These are phyloP conservation scores for Drosophila peninsularis DNA, from an alignment of 2,888 invertebrate genomes.

Conservation along the genomic window DNA sequence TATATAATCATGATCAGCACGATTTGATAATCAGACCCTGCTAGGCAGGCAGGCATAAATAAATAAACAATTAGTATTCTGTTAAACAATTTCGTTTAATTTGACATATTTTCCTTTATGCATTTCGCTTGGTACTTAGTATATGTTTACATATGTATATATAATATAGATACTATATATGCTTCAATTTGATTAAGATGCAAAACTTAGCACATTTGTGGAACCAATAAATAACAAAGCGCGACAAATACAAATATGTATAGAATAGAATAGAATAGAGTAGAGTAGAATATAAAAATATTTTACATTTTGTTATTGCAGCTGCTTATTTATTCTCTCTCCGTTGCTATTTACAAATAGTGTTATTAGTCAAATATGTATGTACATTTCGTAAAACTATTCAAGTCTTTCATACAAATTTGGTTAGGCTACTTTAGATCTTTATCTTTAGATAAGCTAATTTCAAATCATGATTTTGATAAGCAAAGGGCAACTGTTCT, in stretches of 20 bases:
- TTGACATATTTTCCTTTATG: slow-evolving; percentile 34
- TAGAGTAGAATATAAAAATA: slow-evolving; percentile 16
- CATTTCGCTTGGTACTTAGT: slow-evolving; percentile 31
- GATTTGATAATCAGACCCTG: slow-evolving; percentile 2
- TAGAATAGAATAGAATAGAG: slow-evolving; percentile 1
- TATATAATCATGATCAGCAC: slow-evolving; percentile 16
- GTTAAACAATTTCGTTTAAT: slow-evolving; percentile 72
- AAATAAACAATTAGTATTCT: slow-evolving; percentile 45
- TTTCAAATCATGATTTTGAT: slow-evolving; percentile 16
- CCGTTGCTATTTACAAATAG: slow-evolving; percentile 42
- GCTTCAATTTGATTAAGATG: slow-evolving; percentile 37
- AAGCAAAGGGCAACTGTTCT: slow-evolving; percentile 36
- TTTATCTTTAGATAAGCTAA: slow-evolving; percentile 18
- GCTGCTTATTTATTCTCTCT: slow-evolving; percentile 29
- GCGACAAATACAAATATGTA: slow-evolving; percentile 39
- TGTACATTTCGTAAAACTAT: slow-evolving; percentile 47
- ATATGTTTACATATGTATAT: slow-evolving; percentile 21
- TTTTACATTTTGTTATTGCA: slow-evolving; percentile 37
- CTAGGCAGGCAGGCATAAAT: neutral
- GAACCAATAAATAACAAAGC: slow-evolving; percentile 67
- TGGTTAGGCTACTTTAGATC: slow-evolving; percentile 17
- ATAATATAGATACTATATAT: slow-evolving; percentile 29
- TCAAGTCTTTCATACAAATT: slow-evolving; percentile 61
- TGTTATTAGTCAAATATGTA: slow-evolving; percentile 25
- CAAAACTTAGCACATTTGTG: slow-evolving; percentile 29